Evolutionary conservation across 2,113 vertebrate genomes (phyloP).

Genomic region (Petaurus breviceps): DNA sequence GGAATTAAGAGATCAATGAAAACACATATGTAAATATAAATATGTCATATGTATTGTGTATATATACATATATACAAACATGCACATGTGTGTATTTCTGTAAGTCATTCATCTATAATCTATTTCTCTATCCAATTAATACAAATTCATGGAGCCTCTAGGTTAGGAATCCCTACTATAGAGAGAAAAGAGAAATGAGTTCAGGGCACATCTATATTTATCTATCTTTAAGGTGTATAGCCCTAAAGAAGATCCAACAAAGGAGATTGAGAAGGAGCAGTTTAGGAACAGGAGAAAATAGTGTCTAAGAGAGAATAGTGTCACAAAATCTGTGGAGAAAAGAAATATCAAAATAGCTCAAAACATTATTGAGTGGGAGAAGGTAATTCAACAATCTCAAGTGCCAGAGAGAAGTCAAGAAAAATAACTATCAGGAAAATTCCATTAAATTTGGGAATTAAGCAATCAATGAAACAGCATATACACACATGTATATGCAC

Average conservation of each 20-base stretch:
- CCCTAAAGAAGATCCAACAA: background rate
- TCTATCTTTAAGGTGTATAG: background rate
- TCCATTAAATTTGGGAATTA: background rate
- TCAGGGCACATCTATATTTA: background rate
- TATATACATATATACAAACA: no score
- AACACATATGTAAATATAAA: no score
- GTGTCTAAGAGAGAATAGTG: background rate
- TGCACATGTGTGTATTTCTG: no score
- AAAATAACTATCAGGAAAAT: background rate
- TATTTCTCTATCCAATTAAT: background rate
- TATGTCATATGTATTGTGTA: no score
- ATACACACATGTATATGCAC: background rate
- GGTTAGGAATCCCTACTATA: background rate
- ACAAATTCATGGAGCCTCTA: background rate
- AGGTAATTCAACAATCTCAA: background rate
- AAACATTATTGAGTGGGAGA: background rate
- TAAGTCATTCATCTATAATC: background rate
- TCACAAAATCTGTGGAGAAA: background rate
- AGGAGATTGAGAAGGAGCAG: background rate
- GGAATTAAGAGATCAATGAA: no score
- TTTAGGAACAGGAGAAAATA: background rate
- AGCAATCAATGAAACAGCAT: background rate
- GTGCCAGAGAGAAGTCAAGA: background rate
- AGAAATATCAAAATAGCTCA: background rate
- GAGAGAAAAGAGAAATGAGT: background rate